These are phyloP conservation scores for Bimastos eiseni DNA, from an alignment of 2,888 invertebrate species.

Conservation along the genomic window DNA sequence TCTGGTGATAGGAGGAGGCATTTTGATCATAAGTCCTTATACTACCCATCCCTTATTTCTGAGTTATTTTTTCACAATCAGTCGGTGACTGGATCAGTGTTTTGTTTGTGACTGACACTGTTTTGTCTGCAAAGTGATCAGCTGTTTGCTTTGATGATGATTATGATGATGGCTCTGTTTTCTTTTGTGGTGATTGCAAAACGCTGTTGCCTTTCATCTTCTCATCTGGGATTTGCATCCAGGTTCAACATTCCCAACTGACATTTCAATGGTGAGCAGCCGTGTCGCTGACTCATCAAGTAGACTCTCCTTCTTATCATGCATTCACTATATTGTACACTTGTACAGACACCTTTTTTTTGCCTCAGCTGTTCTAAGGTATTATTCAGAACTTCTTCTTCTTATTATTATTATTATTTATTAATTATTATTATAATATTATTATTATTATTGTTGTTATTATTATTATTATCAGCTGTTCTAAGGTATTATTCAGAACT, in stretches of 20 bases:
- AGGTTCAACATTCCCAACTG: neutral
- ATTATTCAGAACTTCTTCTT: too few relatives aligned
- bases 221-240: neutral
- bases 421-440: too few relatives aligned
- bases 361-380: too few relatives aligned
- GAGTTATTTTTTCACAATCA: neutral
- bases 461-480: too few relatives aligned
- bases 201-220: neutral
- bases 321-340: too few relatives aligned
- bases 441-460: too few relatives aligned
- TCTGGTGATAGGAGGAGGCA: too few relatives aligned
- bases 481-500: too few relatives aligned
- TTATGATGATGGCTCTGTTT: neutral
- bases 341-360: too few relatives aligned
- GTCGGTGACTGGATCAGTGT: neutral
- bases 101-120: neutral
- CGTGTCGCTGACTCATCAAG: neutral
- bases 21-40: too few relatives aligned
- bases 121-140: neutral
- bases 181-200: slow-evolving; percentile 2
- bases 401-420: too few relatives aligned
- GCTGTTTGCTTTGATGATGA: neutral
- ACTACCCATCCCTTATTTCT: neutral
- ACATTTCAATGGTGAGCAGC: neutral
- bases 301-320: neutral